phyloP scores from a whole-genome alignment of 2,888 invertebrate genomes.

The Leptinotarsa haldemani region DNA sequence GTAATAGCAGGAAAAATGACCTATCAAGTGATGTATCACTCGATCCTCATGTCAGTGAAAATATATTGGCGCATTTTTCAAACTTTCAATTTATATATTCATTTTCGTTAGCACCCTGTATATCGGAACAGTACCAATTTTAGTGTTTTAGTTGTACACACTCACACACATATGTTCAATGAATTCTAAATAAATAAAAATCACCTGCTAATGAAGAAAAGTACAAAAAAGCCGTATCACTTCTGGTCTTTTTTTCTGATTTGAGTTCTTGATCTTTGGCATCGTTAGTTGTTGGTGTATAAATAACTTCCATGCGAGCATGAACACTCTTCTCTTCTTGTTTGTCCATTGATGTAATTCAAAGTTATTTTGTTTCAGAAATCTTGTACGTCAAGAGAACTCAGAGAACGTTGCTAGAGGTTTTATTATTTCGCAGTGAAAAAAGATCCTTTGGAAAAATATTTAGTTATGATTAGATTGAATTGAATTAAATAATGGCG shows the following conservation, averaged over 20 bases:
- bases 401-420: no score
- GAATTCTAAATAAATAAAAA: background rate
- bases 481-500: no score
- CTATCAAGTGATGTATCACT: no score
- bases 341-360: background rate
- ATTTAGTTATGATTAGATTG: no score
- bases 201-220: conserved; percentile 2
- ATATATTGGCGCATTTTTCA: no score
- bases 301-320: background rate
- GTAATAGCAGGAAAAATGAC: no score
- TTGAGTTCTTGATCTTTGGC: background rate
- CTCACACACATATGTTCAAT: background rate
- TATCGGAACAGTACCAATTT: no score
- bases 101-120: no score
- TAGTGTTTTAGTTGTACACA: background rate
- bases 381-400: background rate
- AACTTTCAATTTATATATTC: no score
- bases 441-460: no score
- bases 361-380: background rate
- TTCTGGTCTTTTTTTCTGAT: background rate
- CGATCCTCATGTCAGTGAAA: no score
- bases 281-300: background rate
- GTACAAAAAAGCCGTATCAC: background rate
- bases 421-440: no score
- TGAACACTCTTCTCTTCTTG: background rate